Evolutionary conservation across 2,113 vertebrate genomes (phyloP).

Genomic region (Aphelocoma coerulescens): DNA sequence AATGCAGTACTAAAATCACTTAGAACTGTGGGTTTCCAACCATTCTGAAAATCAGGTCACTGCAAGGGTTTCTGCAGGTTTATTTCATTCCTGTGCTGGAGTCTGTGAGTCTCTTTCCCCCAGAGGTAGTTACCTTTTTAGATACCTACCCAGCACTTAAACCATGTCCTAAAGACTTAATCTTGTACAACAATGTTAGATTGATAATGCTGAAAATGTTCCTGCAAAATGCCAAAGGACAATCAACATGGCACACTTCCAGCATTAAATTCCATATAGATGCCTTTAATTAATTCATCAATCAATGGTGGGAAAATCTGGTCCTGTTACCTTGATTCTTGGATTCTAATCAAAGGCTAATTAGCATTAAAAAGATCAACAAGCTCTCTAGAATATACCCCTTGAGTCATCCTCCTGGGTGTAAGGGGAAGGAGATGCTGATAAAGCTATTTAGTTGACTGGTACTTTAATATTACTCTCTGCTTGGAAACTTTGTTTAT

Average conservation of each 20-base stretch:
- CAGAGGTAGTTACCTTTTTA: neutral
- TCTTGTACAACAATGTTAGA: neutral
- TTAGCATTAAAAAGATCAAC: constrained; percentile 70
- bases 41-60: neutral
- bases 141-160: neutral
- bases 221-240: constrained; percentile 21
- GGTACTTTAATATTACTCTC: neutral
- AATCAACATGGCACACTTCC: constrained; percentile 46
- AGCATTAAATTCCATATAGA: constrained; percentile 40
- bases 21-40: neutral
- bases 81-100: neutral
- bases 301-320: constrained; percentile 54
- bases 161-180: neutral
- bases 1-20: neutral
- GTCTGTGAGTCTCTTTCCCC: neutral
- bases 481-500: neutral
- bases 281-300: constrained; percentile 70
- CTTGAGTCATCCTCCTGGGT: constrained; percentile 27
- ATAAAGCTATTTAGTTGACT: neutral
- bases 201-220: constrained; percentile 4
- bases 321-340: constrained; percentile 62
- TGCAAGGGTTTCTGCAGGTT: neutral
- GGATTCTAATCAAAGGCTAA: constrained; percentile 67
- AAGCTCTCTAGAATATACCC: constrained; percentile 34
- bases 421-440: neutral